Conservation (phyloP, 2,113 vertebrate genomes). For the Chloropsis cyanopogon region DNA sequence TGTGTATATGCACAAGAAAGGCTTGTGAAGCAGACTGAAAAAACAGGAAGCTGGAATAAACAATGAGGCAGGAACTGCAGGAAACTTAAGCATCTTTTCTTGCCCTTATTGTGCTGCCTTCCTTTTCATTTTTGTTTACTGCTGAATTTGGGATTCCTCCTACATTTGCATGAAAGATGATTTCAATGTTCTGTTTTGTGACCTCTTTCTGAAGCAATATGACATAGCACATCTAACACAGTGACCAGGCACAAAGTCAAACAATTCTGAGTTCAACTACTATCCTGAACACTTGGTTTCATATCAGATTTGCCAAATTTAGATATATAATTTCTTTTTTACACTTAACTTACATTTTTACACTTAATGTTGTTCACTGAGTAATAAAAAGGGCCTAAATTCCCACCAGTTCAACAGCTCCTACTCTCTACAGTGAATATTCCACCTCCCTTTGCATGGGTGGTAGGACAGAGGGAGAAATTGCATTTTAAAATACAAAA, state of each 20-base stretch:
- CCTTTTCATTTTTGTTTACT: slow-evolving; percentile 6
- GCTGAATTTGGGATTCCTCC: slow-evolving; percentile 17
- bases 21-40: slow-evolving; percentile 44
- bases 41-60: slow-evolving; percentile 54
- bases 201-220: not conserved
- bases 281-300: not conserved
- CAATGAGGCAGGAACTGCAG: slow-evolving; percentile 25
- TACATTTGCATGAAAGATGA: not conserved
- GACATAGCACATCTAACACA: not conserved
- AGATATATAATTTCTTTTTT: not conserved
- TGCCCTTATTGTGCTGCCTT: not conserved
- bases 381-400: not conserved
- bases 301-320: not conserved
- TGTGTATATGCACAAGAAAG: slow-evolving; percentile 48
- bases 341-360: not conserved
- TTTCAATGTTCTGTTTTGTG: not conserved
- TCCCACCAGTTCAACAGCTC: not conserved
- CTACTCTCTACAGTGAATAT: not conserved
- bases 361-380: not conserved
- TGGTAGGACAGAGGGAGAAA: not conserved
- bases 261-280: not conserved
- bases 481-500: not conserved
- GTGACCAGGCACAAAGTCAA: not conserved
- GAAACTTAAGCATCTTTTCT: slow-evolving; percentile 28
- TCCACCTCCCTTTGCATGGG: not conserved